Conservation (phyloP, 1,140 invertebrate genomes). For the Drosophila simulans region DNA sequence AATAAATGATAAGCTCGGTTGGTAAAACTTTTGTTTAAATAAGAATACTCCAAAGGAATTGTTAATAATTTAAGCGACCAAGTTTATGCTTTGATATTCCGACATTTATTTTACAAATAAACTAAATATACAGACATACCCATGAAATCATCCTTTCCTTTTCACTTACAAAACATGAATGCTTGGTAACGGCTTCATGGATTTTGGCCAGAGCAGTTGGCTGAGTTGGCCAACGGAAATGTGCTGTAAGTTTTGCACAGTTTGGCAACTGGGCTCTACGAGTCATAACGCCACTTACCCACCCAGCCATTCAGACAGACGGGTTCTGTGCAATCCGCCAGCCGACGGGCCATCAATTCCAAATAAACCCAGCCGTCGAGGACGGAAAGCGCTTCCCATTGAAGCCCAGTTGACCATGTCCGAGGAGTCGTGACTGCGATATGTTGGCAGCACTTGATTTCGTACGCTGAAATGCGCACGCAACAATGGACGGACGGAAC, state of each 20-base stretch:
- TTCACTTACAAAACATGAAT: not conserved
- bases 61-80: no score
- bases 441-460: slow-evolving; percentile 57
- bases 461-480: slow-evolving; percentile 46
- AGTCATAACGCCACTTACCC: slow-evolving; percentile 38
- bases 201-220: slow-evolving; percentile 3
- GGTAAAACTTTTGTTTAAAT: not conserved
- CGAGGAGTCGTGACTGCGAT: slow-evolving; percentile 39
- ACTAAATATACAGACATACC: no score
- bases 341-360: slow-evolving; percentile 25
- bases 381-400: slow-evolving; percentile 21
- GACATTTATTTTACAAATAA: no score
- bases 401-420: slow-evolving; percentile 43
- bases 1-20: slow-evolving; percentile 24
- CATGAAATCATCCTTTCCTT: no score
- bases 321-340: slow-evolving; percentile 25
- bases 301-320: slow-evolving; percentile 27
- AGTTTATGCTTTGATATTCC: no score
- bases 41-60: no score
- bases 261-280: slow-evolving; percentile 37
- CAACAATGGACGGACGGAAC: slow-evolving; percentile 52
- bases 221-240: slow-evolving; percentile 10
- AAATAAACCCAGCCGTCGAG: slow-evolving; percentile 30
- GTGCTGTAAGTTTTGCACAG: slow-evolving; percentile 3
- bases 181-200: not conserved